phyloP scores from a whole-genome alignment of 1,140 invertebrate species.

The Sminthurides bifidus region DNA sequence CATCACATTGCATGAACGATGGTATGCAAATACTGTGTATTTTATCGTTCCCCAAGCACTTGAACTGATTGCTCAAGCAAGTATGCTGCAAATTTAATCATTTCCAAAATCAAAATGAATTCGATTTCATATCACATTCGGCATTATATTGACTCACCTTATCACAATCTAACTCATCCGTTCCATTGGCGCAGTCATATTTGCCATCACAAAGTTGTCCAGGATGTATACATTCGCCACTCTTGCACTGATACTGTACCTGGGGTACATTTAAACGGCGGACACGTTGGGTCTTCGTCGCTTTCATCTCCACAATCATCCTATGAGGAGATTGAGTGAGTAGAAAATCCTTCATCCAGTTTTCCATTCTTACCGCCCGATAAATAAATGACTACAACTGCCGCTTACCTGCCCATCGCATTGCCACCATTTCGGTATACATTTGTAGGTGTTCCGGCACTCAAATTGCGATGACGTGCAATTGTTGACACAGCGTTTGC shows the following conservation, averaged over 20 bases:
- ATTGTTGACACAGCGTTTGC: slow-evolving; percentile 55
- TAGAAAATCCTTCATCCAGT: neutral
- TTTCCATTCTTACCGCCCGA: neutral
- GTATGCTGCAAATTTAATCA: slow-evolving; percentile 35
- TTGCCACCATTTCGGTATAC: slow-evolving; percentile 50
- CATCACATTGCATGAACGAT: slow-evolving; percentile 39
- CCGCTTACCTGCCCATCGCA: slow-evolving; percentile 44
- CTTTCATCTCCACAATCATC: slow-evolving; percentile 43
- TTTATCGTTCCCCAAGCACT: slow-evolving; percentile 38
- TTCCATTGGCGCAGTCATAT: slow-evolving; percentile 42
- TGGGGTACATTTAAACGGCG: slow-evolving; percentile 53
- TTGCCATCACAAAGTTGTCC: slow-evolving; percentile 46
- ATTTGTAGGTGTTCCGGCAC: slow-evolving; percentile 58
- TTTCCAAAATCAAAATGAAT: slow-evolving; percentile 1
- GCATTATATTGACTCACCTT: slow-evolving; percentile 34
- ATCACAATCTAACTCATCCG: slow-evolving; percentile 44
- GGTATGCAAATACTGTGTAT: slow-evolving; percentile 40
- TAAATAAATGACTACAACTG: neutral
- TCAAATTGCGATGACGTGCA: slow-evolving; percentile 70
- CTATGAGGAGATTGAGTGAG: slow-evolving; percentile 33
- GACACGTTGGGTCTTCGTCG: slow-evolving; percentile 52
- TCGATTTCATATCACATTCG: neutral
- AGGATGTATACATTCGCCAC: slow-evolving; percentile 51
- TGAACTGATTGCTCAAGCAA: slow-evolving; percentile 43
- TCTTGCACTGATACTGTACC: slow-evolving; percentile 68